Evolutionary conservation across 2,113 vertebrate genomes (phyloP), one percentile per base, ranked within the genome.

Genomic region (Sialia sialis): DNA sequence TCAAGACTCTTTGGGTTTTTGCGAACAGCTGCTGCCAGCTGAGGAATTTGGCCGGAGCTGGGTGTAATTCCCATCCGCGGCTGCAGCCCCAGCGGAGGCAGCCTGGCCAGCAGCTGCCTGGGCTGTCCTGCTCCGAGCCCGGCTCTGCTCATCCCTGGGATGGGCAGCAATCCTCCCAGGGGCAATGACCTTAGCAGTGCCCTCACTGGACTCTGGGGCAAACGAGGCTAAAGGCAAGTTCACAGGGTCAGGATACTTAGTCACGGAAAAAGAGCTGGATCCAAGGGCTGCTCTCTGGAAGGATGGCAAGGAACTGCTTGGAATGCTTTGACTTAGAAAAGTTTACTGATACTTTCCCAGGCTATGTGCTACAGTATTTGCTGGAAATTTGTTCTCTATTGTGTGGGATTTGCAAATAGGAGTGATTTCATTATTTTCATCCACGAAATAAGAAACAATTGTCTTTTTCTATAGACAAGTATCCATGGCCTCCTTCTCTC

Each of bases 1-100:
- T 89, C 41, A 80, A 93, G 79, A 64, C n/a, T 93, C 58, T 46
- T 32, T 84, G 41, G n/a, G 77, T 87, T 96, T 94, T 68, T 18
- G 20, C 62, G 18, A 87, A 38, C 94, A 91, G 93, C 91, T 92
- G 90, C 83, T 90, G 94, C 91, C 94, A 94, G 90, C 64, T 94
- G 94, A 95, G 93, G 87, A 96, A 94, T 95, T 73, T 93, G 89
- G 66, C 8, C 54, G 22, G 82, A 77, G 64, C 25, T 90, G 49
- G 18, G 1, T 8, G 34, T 63, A 90, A 95, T 93, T 96, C 92
- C 92, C 95, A 90, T 23, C 46, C 2, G 3, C 9, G 77, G 17
- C 70, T 52, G 49, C 68, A 44, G 22, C 89, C 89, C 89, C 67
- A 0, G 54, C 0, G 14, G 60, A 73, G 59, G 25, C 67, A 62